Evolutionary conservation across 2,113 vertebrate genomes (phyloP).

Genomic region (Eleginops maclovinus): DNA sequence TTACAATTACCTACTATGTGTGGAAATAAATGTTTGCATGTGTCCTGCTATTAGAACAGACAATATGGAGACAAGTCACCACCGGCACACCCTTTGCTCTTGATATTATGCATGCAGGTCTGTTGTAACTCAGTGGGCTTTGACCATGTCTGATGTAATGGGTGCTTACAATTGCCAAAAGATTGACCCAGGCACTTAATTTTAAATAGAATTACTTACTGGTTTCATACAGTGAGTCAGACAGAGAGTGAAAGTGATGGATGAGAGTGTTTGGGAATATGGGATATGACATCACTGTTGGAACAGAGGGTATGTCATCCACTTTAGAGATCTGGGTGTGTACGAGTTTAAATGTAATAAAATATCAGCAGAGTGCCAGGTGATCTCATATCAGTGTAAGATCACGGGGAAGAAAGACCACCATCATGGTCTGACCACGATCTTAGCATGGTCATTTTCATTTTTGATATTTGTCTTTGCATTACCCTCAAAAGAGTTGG

Average conservation of each 20-base stretch:
- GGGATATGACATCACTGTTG: slow-evolving; percentile 75
- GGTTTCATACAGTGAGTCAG: slow-evolving; percentile 72
- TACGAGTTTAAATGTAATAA: slow-evolving; percentile 63
- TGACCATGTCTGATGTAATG: slow-evolving; percentile 77
- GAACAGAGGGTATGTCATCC: slow-evolving; percentile 57
- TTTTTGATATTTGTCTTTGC: slow-evolving; percentile 55
- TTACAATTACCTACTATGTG: neutral
- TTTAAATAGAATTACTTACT: slow-evolving; percentile 78
- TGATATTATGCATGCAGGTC: slow-evolving; percentile 58
- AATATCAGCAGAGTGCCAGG: slow-evolving; percentile 53
- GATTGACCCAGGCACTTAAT: slow-evolving; percentile 78
- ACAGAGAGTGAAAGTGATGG: slow-evolving; percentile 44
- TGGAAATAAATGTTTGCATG: slow-evolving; percentile 21
- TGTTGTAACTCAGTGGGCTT: slow-evolving; percentile 62
- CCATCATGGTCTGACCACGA: slow-evolving; percentile 45
- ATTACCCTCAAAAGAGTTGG: slow-evolving; percentile 37
- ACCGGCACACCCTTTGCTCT: slow-evolving; percentile 51
- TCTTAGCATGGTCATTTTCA: slow-evolving; percentile 55
- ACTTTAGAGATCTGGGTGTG: slow-evolving; percentile 57
- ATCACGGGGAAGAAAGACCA: slow-evolving; percentile 21
- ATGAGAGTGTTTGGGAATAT: slow-evolving; percentile 72
- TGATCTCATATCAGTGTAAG: slow-evolving; percentile 62
- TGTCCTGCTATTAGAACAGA: slow-evolving; percentile 7
- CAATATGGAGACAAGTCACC: slow-evolving; percentile 28
- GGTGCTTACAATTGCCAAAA: slow-evolving; percentile 75